Conservation (phyloP, 2,797 vertebrate genomes). For the Microctenopoma stevenorrisi region DNA sequence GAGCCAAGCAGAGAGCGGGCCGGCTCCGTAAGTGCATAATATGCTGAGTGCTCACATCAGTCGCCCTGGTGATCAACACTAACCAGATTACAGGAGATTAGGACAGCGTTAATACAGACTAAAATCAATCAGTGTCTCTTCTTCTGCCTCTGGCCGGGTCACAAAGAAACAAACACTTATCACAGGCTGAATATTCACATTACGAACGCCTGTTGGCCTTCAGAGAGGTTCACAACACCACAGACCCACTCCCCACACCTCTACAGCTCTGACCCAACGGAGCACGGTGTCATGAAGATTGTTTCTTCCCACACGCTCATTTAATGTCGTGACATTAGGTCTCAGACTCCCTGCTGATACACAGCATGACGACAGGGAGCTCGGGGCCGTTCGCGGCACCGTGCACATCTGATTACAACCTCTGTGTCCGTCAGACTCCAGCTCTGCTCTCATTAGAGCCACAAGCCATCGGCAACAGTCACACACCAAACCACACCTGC, state of each 20-base stretch:
- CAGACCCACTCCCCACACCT: not conserved
- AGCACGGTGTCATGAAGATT: not conserved
- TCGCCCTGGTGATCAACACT: constrained; percentile 61
- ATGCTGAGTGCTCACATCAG: constrained; percentile 66
- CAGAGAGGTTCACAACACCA: too few species aligned
- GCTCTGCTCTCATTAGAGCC: constrained; percentile 62
- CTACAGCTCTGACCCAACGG: not conserved
- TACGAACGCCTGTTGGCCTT: too few species aligned
- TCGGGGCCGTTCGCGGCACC: constrained; percentile 43
- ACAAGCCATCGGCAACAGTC: constrained; percentile 65
- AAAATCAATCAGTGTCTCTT: constrained; percentile 52
- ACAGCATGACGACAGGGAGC: constrained; percentile 27
- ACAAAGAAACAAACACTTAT: not conserved
- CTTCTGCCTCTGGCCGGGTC: constrained; percentile 25
- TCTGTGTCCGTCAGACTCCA: constrained; percentile 46
- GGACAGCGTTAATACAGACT: constrained; percentile 43
- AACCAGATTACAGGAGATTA: constrained; percentile 67
- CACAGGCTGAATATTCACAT: too few species aligned
- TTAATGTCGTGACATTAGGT: constrained; percentile 20
- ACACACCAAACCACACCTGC: not conserved
- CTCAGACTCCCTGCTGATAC: constrained; percentile 20
- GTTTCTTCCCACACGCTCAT: not conserved
- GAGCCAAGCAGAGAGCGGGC: constrained; percentile 8
- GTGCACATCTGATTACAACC: constrained; percentile 72
- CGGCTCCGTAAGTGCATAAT: constrained; percentile 35